Evolutionary conservation across 2,888 invertebrate species (phyloP).

Genomic region (Scaptomyza parva): DNA sequence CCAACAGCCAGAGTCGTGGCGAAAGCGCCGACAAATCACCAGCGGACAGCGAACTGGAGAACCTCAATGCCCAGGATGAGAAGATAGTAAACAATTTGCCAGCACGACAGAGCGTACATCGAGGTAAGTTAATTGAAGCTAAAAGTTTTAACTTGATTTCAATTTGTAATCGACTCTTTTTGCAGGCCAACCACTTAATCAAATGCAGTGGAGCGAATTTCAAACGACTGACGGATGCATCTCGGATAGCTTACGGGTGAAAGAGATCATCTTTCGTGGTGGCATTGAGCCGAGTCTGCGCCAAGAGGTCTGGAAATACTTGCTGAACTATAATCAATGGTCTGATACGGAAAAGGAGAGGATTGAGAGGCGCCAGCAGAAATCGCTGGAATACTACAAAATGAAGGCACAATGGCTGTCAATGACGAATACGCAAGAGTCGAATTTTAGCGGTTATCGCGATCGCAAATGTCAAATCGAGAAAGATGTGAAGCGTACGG

Average conservation of each 20-base stretch:
- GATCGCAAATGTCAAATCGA: slow-evolving; percentile 97
- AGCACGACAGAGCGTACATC: slow-evolving; percentile 74
- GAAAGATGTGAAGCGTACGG: slow-evolving; percentile 98
- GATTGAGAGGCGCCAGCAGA: slow-evolving; percentile 88
- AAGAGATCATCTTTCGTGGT: slow-evolving; percentile 95
- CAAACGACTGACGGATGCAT: slow-evolving; percentile 93
- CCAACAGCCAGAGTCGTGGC: slow-evolving; percentile 71
- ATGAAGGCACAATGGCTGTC: slow-evolving; percentile 99
- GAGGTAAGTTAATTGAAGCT: slow-evolving; percentile 63
- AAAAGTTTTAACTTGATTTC: not conserved
- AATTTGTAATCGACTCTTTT: not conserved
- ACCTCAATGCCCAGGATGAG: slow-evolving; percentile 78
- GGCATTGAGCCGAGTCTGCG: slow-evolving; percentile 92
- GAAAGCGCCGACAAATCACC: slow-evolving; percentile 85
- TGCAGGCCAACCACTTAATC: slow-evolving; percentile 89
- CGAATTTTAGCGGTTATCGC: slow-evolving; percentile 93
- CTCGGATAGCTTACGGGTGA: slow-evolving; percentile 90
- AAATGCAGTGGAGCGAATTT: slow-evolving; percentile 92
- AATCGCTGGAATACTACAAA: slow-evolving; percentile 94
- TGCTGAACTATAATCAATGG: slow-evolving; percentile 96
- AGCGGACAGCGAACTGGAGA: slow-evolving; percentile 88
- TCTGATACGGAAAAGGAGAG: slow-evolving; percentile 90
- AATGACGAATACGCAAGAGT: slow-evolving; percentile 94
- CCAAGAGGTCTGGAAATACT: slow-evolving; percentile 96
- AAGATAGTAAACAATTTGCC: slow-evolving; percentile 79